Conservation (phyloP, 2,888 invertebrate genomes). For the Leptopilina drosophilae region DNA sequence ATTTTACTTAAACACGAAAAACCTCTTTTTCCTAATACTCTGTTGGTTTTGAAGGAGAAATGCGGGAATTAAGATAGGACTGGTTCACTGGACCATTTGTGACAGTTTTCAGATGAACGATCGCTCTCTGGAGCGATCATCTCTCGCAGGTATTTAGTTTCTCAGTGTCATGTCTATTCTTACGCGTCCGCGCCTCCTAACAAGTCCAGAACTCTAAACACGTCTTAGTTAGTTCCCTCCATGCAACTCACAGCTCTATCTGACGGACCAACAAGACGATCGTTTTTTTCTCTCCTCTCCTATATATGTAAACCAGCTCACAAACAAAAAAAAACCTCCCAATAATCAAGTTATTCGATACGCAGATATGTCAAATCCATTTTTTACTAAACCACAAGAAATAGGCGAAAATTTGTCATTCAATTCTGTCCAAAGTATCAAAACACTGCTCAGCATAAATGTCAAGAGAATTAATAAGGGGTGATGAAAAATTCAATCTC, state of each 20-base stretch:
- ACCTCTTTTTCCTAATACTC: too few species aligned
- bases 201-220: constrained; percentile 72
- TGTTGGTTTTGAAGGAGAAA: constrained; percentile 51
- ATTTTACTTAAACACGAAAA: neutral
- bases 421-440: too few species aligned
- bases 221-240: constrained; percentile 63
- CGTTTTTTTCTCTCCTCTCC: constrained; percentile 41
- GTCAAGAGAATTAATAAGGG: too few species aligned
- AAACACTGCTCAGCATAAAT: too few species aligned
- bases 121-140: constrained; percentile 53
- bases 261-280: constrained; percentile 52
- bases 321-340: neutral
- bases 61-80: constrained; percentile 69
- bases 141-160: constrained; percentile 72
- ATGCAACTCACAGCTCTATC: constrained; percentile 72
- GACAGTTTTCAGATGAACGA: constrained; percentile 67
- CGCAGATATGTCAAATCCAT: too few species aligned
- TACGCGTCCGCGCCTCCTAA: constrained; percentile 75
- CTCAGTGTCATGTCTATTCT: constrained; percentile 74
- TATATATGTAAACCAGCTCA: constrained; percentile 16
- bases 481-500: too few species aligned
- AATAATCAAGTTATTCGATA: constrained; percentile 47
- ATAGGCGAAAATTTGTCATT: neutral
- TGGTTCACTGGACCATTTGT: constrained; percentile 64
- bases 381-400: neutral